Conservation (phyloP, 1,140 invertebrate species). For the Zaprionus taronus region DNA sequence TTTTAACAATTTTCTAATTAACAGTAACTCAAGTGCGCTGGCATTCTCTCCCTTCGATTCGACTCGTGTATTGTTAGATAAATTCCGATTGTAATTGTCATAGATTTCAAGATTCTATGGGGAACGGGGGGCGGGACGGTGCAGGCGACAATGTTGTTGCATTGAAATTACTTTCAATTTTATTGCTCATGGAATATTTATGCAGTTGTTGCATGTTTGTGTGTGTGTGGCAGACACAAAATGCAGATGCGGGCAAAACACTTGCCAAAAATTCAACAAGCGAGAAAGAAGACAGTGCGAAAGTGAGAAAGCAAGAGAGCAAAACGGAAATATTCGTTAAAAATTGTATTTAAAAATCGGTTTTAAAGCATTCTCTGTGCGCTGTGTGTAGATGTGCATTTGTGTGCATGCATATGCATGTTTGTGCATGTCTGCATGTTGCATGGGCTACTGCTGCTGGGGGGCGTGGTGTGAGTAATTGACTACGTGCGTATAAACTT, state of each 20-base stretch:
- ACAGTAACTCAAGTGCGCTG: conserved; percentile 64
- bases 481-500: conserved; percentile 82
- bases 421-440: conserved; percentile 20
- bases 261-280: conserved; percentile 39
- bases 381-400: conserved; percentile 14
- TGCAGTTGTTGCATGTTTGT: conserved; percentile 42
- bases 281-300: background rate
- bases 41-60: conserved; percentile 16
- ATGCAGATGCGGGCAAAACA: conserved; percentile 29
- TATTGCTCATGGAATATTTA: conserved; percentile 61
- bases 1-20: conserved; percentile 72
- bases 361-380: conserved; percentile 52
- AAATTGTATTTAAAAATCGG: conserved; percentile 53
- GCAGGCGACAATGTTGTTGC: conserved; percentile 26
- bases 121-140: background rate
- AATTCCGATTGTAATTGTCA: conserved; percentile 71
- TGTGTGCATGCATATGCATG: conserved; percentile 4
- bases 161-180: conserved; percentile 65
- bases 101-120: conserved; percentile 44
- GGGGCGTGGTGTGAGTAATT: conserved; percentile 72
- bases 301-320: background rate
- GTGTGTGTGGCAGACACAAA: background rate
- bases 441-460: conserved; percentile 15
- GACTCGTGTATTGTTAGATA: conserved; percentile 44
- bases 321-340: conserved; percentile 25